Evolutionary conservation across 2,113 vertebrate species (phyloP).

Genomic region (Anguilla japonica): DNA sequence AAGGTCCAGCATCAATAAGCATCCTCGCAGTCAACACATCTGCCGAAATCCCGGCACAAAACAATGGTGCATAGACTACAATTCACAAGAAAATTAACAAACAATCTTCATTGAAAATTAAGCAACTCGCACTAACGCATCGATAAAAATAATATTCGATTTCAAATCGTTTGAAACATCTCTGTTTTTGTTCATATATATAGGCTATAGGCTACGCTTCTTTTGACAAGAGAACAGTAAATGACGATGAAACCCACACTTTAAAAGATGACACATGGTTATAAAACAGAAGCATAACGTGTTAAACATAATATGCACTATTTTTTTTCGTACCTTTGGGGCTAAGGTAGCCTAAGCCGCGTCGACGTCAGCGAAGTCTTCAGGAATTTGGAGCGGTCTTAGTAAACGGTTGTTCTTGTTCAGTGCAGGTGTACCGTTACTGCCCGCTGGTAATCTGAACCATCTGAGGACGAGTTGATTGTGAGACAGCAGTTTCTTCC

Average conservation of each 20-base stretch:
- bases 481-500: slow-evolving; percentile 6
- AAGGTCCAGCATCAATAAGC: not conserved
- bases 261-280: not conserved
- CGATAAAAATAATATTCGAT: not conserved
- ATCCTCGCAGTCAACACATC: not conserved
- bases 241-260: not conserved
- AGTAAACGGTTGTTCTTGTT: slow-evolving; percentile 40
- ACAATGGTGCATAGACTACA: not conserved
- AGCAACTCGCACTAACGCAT: not conserved
- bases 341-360: slow-evolving; percentile 29
- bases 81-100: not conserved
- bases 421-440: slow-evolving; percentile 49
- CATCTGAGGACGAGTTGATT: slow-evolving; percentile 40
- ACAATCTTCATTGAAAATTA: not conserved
- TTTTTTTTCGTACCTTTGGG: slow-evolving; percentile 48
- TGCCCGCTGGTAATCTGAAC: slow-evolving; percentile 28
- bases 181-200: slow-evolving; percentile 3
- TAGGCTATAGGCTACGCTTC: not conserved
- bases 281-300: not conserved
- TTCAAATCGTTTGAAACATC: not conserved
- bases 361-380: slow-evolving; percentile 43
- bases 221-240: not conserved
- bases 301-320: not conserved
- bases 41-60: slow-evolving; percentile 7
- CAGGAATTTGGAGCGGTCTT: slow-evolving; percentile 58